Base-by-base conservation (phyloP, 2,113 vertebrate species). In the Tachuris rubrigastra region DNA sequence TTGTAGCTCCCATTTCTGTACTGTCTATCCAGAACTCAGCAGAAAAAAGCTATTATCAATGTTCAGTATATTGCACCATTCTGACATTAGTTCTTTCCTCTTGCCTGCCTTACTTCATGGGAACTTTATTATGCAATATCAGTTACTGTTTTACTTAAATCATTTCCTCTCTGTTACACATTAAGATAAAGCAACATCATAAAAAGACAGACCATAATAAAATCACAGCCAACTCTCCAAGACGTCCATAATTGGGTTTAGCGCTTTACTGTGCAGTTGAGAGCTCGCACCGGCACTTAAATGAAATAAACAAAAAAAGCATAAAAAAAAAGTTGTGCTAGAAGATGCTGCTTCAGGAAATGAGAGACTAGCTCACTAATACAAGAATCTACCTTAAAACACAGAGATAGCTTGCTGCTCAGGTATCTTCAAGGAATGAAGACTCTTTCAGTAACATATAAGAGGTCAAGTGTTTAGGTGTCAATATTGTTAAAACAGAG, bases 61-160 rank as follows among this genome's bases (percentile, higher is more conserved):
- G 72, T 90, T 85, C 30, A 56, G n/a, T 35, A 39, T 6, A 58
- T 59, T 23, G 44, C 25, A 75, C 58, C 41, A 49, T 55, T 79
- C n/a, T 44, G 14, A 10, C 13, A 76, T 5, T 5, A 28, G 22
- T 71, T 71, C 12, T 77, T 55, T 44, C 41, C 44, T 77, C 46
- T 52, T 90, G 15, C 50, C 33, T 65, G 24, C 24, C 41, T 37
- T 30, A 56, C 16, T 33, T 47, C 10, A 41, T 3, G 11, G 65
- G 77, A 89, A 73, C 17, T 85, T 71, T 62, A 94, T 87, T 92
- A 94, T 93, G 58, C n/a, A 92, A 9, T 58, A 88, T 67, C 75
- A 71, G 35, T 35, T 82, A 67, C 33, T 19, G 14, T 53, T 84
- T 81, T 41, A 56, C 8, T 69, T 75, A 71, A 78, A 71, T 27